Base-by-base conservation (phyloP, 2,113 vertebrate genomes). In the Lanius collurio region DNA sequence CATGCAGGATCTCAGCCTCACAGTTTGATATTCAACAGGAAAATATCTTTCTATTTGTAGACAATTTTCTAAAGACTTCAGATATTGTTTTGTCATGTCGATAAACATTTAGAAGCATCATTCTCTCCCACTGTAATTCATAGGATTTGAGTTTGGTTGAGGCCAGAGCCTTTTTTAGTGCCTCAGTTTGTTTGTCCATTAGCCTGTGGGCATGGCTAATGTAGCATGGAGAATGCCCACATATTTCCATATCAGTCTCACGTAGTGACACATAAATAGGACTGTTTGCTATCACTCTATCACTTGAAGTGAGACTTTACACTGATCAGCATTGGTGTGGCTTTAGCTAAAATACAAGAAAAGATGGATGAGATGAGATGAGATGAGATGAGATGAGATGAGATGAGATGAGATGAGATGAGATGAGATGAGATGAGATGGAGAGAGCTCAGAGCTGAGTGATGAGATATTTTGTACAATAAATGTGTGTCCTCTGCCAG, bases 231-330 rank as follows among this genome's bases (percentile, higher is more conserved):
- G 35, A 23, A 55, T 81, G 19, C 49, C 21, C 39, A 41, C 76
- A n/a, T 21, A 42, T 57, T 93, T 88, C 79, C 67, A 46, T 37
- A 35, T 93, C 35, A 33, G 22, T 71, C 71, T 74, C 69, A 50
- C 0, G 0, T 2, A 4, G 27, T 41, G 46, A 39, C 35, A n/a
- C 35, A n/a, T 15, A 55, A 87, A 65, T 14, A 31, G 31, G 64
- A 46, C 33, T 41, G 35, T 33, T 90, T 62, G 33, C 63, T 57
- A 6, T 57, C 50, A 24, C 22, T 53, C 35, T 52, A 0, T 60
- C 47, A 11, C 35, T 37, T 64, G 52, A 63, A 78, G 47, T 67
- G 53, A 67, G 35, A 55, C 13, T 68, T 84, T 44, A 56, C 22
- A 24, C 24, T 49, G 26, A 64, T 69, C 56, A 57, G 24, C 49